phyloP scores from a whole-genome alignment of 2,797 vertebrate genomes.

The Perdix hodgsoniae region DNA sequence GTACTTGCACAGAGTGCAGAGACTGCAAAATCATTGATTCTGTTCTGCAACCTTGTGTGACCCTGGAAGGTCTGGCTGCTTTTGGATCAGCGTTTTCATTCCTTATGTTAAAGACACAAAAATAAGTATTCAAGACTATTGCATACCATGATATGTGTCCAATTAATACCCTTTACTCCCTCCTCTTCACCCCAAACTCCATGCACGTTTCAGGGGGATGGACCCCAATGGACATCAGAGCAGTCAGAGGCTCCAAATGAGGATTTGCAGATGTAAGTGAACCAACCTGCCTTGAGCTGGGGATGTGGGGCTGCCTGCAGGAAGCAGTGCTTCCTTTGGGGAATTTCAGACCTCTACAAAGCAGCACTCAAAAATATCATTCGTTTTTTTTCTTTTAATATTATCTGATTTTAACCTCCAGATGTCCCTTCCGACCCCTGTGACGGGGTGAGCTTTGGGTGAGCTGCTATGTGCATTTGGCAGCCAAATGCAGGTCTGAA shows the following conservation, averaged over 20 bases:
- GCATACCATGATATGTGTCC: neutral
- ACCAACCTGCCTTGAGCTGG: neutral
- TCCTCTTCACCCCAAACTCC: neutral
- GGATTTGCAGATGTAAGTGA: neutral
- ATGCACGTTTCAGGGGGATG: fast-evolving
- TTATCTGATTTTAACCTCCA: neutral
- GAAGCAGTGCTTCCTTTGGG: neutral
- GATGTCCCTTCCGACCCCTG: neutral
- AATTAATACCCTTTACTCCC: neutral
- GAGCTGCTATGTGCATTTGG: neutral
- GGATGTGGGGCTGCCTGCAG: neutral
- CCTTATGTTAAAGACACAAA: neutral
- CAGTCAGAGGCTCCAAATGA: neutral
- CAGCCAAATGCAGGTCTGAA: neutral
- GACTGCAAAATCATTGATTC: neutral
- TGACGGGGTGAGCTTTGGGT: neutral
- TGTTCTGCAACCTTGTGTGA: fast-evolving
- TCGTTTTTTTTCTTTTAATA: neutral
- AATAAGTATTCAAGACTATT: neutral
- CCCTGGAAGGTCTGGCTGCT: neutral
- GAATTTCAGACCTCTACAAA: neutral
- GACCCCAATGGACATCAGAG: neutral
- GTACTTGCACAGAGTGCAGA: neutral
- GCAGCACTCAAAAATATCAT: neutral
- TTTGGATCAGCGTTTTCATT: neutral